phyloP scores from a whole-genome alignment of 1,140 invertebrate genomes.

The Whitmania pigra region DNA sequence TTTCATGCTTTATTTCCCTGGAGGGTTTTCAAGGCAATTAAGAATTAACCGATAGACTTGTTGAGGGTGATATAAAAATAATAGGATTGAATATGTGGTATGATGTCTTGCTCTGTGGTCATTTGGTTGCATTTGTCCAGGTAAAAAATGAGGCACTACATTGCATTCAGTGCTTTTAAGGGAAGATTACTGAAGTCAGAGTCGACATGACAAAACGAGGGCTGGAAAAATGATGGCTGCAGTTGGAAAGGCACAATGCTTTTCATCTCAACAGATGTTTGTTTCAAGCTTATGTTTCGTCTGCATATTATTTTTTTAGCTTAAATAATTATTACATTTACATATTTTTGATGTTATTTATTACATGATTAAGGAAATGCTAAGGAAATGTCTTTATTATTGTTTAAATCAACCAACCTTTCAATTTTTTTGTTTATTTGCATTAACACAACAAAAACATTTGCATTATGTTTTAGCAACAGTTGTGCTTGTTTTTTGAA shows the following conservation, averaged over 20 bases:
- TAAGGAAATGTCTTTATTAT: too few relatives aligned
- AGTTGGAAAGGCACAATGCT: constrained; percentile 82
- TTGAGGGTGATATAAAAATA: constrained; percentile 83
- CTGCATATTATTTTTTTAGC: too few relatives aligned
- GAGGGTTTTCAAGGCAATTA: constrained; percentile 78
- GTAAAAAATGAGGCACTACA: too few relatives aligned
- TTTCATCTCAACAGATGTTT: constrained; percentile 75
- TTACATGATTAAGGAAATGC: too few relatives aligned
- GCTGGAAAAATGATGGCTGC: constrained; percentile 84
- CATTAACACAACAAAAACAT: too few relatives aligned
- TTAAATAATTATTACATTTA: too few relatives aligned
- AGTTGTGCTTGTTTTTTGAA: too few relatives aligned
- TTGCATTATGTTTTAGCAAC: background rate
- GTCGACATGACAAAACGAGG: constrained; percentile 71
- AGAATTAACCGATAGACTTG: constrained; percentile 74
- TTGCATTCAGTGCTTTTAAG: constrained; percentile 58
- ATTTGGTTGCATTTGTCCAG: too few relatives aligned
- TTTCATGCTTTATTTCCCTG: constrained; percentile 14
- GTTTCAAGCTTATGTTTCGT: background rate
- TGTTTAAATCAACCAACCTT: too few relatives aligned
- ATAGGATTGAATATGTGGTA: constrained; percentile 77
- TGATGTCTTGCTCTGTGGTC: constrained; percentile 27
- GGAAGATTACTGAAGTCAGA: constrained; percentile 88
- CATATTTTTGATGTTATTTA: too few relatives aligned
- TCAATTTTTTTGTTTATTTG: too few relatives aligned